Percentiles rank a stretch among this genome's conserved stretches.
These are phyloP conservation scores for Eurytoma adleriae DNA, from an alignment of 2,888 invertebrate genomes.

Conservation along the genomic window DNA sequence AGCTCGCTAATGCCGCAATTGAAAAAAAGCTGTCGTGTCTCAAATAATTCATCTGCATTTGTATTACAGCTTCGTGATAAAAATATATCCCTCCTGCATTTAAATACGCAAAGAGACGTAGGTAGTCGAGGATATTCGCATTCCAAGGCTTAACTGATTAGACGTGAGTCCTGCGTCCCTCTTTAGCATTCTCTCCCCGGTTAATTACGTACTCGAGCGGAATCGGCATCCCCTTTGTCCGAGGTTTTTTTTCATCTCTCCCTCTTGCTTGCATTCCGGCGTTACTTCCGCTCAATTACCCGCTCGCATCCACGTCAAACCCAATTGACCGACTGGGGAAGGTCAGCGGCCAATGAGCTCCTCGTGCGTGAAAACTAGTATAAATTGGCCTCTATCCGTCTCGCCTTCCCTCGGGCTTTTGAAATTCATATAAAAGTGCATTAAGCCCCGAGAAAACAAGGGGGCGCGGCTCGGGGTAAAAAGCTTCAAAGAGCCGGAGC, in stretches of 20 bases:
- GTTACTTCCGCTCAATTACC: slow-evolving; percentile 21
- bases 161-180: neutral
- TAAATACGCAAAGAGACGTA: too few species aligned
- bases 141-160: too few species aligned
- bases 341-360: neutral
- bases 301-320: neutral
- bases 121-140: too few species aligned
- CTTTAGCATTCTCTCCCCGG: neutral
- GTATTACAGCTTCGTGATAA: too few species aligned
- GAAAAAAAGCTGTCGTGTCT: too few species aligned
- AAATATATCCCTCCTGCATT: too few species aligned
- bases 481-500: slow-evolving; percentile 7
- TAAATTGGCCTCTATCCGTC: slow-evolving; percentile 16
- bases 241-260: neutral
- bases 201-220: neutral
- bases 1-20: too few species aligned
- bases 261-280: neutral
- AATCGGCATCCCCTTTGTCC: neutral
- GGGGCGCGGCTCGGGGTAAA: neutral
- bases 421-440: slow-evolving; percentile 54
- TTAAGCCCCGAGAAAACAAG: slow-evolving; percentile 36
- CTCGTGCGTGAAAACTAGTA: slow-evolving; percentile 20
- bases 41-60: too few species aligned
- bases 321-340: neutral
- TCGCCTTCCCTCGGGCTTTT: neutral